A percentile compares a stretch with the other conserved stretches of the same genome.
These are phyloP conservation scores for Adrianichthys oophorus DNA, from an alignment of 2,797 vertebrate species.

Conservation along the genomic window DNA sequence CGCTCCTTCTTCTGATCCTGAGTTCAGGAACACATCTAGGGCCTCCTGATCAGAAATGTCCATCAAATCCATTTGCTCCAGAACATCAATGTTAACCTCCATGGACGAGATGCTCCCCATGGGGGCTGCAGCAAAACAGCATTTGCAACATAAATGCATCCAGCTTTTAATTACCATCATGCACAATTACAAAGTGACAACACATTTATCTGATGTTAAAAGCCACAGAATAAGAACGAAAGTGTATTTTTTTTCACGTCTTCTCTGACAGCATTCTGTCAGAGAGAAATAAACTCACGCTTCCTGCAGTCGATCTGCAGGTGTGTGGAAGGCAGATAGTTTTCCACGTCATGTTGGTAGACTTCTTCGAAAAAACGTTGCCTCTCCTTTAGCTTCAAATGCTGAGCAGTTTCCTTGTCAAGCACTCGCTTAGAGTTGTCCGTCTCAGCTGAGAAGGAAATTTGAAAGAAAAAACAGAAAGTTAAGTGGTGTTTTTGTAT, in stretches of 20 bases:
- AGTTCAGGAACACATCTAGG: slow-evolving; percentile 88
- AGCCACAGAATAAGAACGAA: neutral
- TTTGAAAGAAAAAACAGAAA: neutral
- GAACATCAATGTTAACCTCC: slow-evolving; percentile 91
- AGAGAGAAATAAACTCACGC: slow-evolving; percentile 73
- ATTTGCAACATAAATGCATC: neutral
- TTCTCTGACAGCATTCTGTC: no score
- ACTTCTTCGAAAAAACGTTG: slow-evolving; percentile 92
- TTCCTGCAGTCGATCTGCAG: slow-evolving; percentile 88
- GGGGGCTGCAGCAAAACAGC: slow-evolving; percentile 75
- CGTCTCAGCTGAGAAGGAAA: slow-evolving; percentile 71
- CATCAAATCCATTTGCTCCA: slow-evolving; percentile 91
- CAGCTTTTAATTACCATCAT: neutral
- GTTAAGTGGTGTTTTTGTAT: neutral
- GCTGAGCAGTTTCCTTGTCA: slow-evolving; percentile 78
- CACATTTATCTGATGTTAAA: neutral
- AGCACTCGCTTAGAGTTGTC: slow-evolving; percentile 74
- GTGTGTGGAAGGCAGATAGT: slow-evolving; percentile 86
- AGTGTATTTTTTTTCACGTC: neutral
- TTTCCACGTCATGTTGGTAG: slow-evolving; percentile 89
- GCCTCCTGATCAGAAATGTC: slow-evolving; percentile 91
- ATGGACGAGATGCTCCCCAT: slow-evolving; percentile 93
- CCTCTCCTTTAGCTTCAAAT: slow-evolving; percentile 84
- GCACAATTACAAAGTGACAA: neutral
- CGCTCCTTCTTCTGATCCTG: slow-evolving; percentile 73